Conservation (phyloP, 2,888 invertebrate species). For the Pyralis farinalis region DNA sequence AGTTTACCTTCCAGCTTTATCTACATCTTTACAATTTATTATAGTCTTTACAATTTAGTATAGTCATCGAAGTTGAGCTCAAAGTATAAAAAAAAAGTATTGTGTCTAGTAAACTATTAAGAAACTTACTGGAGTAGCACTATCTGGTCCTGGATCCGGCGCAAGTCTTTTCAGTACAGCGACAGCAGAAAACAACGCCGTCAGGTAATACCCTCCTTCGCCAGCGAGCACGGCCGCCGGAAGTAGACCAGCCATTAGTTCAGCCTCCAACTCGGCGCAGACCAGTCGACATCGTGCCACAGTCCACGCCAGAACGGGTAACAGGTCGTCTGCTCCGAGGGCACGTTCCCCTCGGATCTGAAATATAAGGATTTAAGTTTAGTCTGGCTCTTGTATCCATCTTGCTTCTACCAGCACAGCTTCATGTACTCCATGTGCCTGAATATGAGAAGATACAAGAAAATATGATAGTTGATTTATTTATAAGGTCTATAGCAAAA, state of each 20-base stretch:
- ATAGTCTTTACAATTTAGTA: too few species aligned
- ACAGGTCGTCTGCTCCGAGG: conserved; percentile 93
- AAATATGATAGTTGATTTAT: too few species aligned
- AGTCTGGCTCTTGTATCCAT: too few species aligned
- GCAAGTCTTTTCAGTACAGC: conserved; percentile 90
- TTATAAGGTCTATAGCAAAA: too few species aligned
- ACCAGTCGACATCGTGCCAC: conserved; percentile 94
- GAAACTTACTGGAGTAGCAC: conserved; percentile 57
- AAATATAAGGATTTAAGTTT: conserved; percentile 10
- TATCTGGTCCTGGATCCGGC: conserved; percentile 57
- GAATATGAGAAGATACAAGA: too few species aligned
- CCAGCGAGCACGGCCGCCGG: conserved; percentile 95
- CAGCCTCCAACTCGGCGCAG: conserved; percentile 96
- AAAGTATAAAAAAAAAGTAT: too few species aligned
- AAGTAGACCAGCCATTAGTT: conserved; percentile 96
- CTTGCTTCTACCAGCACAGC: too few species aligned
- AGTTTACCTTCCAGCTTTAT: too few species aligned
- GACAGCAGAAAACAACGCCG: conserved; percentile 95
- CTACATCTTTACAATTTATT: too few species aligned
- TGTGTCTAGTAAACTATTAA: too few species aligned
- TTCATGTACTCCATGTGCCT: too few species aligned
- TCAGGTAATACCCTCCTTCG: conserved; percentile 97
- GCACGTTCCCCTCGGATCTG: conserved; percentile 86
- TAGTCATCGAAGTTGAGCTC: too few species aligned
- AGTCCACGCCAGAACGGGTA: conserved; percentile 95